Base-by-base conservation (phyloP, 2,113 vertebrate species). In the Megalops atlanticus region DNA sequence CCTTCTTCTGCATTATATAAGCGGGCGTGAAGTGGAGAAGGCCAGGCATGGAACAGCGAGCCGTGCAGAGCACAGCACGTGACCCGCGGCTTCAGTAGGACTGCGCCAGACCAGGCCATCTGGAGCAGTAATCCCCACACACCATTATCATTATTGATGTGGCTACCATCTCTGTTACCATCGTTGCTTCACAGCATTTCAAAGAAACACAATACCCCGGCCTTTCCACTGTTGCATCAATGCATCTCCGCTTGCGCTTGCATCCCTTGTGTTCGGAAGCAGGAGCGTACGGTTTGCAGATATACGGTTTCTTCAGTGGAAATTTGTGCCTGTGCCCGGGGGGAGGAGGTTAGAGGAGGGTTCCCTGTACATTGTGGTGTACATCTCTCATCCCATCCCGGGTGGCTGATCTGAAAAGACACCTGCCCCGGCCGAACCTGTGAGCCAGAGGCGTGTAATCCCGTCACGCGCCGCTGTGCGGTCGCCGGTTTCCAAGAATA, bases 61-160 rank as follows among this genome's bases (percentile, higher is more conserved):
- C 24, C 38, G 5, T 69, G 38, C 24, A 43, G 54, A 31, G 31
- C n/a, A n/a, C 15, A 78, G 38, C 77, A 31, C 27, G 77, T 43
- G 77, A 78, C 39, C 54, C 35, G 21, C 24, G 31, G 41, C 74
- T 31, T 14, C 74, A 75, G 74, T 12, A 36, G 24, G n/a, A 38
- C 5, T 3, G n/a, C 31, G 54, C 76, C 54, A 43, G 54, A 38
- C 54, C 12, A 0, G 54, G 38, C 77, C 54, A 69, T 69, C 77
- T 78, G 77, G n/a, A 78, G 47, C n/a, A 31, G n/a, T 68, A 78
- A 78, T 68, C 77, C 52, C 39, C 38, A 33, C 77, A 78, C 54
- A 16, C 31, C 54, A 39, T 40, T 15, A 15, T 78, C 33, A 58
- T 74, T 39, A 74, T 39, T 38, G 72, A 74, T 38, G 39, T 39